A percentile compares a stretch with the other conserved stretches of the same genome.
These are phyloP conservation scores for Silurus aristotelis DNA, from an alignment of 2,797 vertebrate species.

Conservation along the genomic window DNA sequence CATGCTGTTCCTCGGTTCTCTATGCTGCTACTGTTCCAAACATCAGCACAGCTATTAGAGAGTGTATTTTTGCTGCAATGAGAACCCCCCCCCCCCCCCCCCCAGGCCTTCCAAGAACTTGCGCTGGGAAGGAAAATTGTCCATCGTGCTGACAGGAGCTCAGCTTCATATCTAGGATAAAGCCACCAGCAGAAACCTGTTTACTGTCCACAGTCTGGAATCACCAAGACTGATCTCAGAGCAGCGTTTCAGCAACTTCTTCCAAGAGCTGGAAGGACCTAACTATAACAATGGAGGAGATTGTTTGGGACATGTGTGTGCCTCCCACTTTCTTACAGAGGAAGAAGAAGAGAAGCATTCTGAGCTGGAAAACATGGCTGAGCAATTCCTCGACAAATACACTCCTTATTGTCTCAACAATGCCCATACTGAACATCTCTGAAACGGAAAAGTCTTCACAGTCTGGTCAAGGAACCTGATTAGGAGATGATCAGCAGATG, in stretches of 20 bases:
- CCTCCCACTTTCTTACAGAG: conserved; percentile 46
- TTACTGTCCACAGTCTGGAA: neutral
- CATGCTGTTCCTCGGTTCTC: neutral
- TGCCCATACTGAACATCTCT: no score
- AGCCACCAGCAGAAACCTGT: conserved; percentile 42
- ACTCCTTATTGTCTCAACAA: neutral
- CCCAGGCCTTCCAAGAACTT: neutral
- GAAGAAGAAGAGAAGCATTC: conserved; percentile 39
- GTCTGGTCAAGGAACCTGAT: neutral
- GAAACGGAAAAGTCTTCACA: neutral
- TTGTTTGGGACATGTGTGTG: conserved; percentile 69
- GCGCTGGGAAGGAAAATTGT: conserved; percentile 63
- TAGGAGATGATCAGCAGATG: neutral
- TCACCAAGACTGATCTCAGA: conserved; percentile 52
- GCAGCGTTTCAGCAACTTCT: conserved; percentile 39
- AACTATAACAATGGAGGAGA: conserved; percentile 68
- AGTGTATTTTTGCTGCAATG: conserved; percentile 22
- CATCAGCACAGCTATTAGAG: conserved; percentile 17
- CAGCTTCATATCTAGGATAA: conserved; percentile 70
- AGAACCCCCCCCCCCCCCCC: conserved; percentile 35
- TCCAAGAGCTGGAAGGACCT: conserved; percentile 40
- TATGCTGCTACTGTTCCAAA: conserved; percentile 3
- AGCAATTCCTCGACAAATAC: conserved; percentile 40
- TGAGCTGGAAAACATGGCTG: conserved; percentile 56
- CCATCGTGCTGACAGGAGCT: conserved; percentile 71